Base-by-base conservation (phyloP, 2,888 invertebrate genomes). In the Epicampocera succincta region DNA sequence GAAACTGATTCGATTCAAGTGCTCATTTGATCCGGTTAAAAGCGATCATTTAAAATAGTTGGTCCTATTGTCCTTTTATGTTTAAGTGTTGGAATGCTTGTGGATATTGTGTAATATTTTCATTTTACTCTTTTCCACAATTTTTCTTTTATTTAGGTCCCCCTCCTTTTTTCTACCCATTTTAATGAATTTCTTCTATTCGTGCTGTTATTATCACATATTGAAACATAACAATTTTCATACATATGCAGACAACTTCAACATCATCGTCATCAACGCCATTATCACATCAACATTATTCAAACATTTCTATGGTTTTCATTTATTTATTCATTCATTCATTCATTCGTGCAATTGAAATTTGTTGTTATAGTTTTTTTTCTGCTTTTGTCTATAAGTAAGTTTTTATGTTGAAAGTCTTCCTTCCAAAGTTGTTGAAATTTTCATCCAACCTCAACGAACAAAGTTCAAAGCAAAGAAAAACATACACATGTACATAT, bases 231-330 rank as follows among this genome's bases (percentile, higher is more conserved):
- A 63, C 44, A 52, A 66, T 72, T 65, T 48, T 65, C 40, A 72
- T 71, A 76, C 40, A 72, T 71, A 76, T 76, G 71, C 71, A 72
- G 33, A 25, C 65, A 72, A 68, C 76, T 56, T 46, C 66, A 73
- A 44, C 60, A 42, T 69, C 69, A 25, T 54, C 58, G 63, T 40
- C 33, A 52, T 58, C n/a, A 29, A 29, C n/a, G 61, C 65, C 71
- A 63, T 66, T 52, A 66, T 63, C 58, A 65, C 44, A 42, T 8
- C 25, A 58, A 54, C 54, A 61, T 68, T 50, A 72, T 66, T 81
- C 76, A 66, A 81, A 76, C 68, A 81, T 76, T 77, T 81, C 56
- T 81, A 77, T 77, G 81, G 73, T 48, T 77, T 81, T 80, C 68
- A 74, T 74, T 66, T 56, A 66, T 66, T 74, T 58, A 74, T 73